A percentile compares a stretch with the other conserved stretches of the same genome.
Evolutionary conservation across 1,140 invertebrate species (phyloP).

Genomic region (Drosophila chauvacae): DNA sequence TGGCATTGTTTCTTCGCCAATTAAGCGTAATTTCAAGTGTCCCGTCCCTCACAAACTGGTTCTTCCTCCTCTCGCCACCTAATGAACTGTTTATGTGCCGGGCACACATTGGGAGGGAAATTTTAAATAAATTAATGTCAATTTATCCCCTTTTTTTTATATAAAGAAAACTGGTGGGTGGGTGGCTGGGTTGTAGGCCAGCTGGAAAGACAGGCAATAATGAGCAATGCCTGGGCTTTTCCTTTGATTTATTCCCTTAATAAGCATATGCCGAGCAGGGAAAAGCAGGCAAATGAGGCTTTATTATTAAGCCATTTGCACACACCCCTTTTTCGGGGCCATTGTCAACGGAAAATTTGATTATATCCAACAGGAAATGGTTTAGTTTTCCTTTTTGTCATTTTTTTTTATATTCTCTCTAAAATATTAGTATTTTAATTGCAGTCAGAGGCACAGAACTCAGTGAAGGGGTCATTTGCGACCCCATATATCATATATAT

Average conservation of each 20-base stretch:
- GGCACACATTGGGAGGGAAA: slow-evolving; percentile 29
- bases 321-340: slow-evolving; percentile 6
- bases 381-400: neutral
- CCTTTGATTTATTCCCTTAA: neutral
- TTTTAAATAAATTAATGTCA: slow-evolving; percentile 40
- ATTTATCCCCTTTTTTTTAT: slow-evolving; percentile 13
- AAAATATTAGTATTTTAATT: neutral
- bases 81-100: slow-evolving; percentile 38
- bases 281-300: slow-evolving; percentile 20
- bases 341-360: neutral
- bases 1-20: slow-evolving; percentile 46
- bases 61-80: slow-evolving; percentile 3
- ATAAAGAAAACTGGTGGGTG: slow-evolving; percentile 5
- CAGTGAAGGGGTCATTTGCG: too few relatives aligned
- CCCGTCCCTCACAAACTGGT: slow-evolving; percentile 43
- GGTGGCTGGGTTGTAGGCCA: slow-evolving; percentile 12
- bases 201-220: slow-evolving; percentile 10
- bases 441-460: too few relatives aligned
- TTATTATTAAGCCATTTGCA: slow-evolving; percentile 27
- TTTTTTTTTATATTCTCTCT: neutral
- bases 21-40: slow-evolving; percentile 61
- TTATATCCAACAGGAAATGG: slow-evolving; percentile 8
- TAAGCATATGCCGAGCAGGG: neutral
- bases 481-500: too few relatives aligned
- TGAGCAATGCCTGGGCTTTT: slow-evolving; percentile 2